These are phyloP conservation scores for Diglossa cyanea DNA, from an alignment of 2,797 vertebrate species.

Conservation along the genomic window DNA sequence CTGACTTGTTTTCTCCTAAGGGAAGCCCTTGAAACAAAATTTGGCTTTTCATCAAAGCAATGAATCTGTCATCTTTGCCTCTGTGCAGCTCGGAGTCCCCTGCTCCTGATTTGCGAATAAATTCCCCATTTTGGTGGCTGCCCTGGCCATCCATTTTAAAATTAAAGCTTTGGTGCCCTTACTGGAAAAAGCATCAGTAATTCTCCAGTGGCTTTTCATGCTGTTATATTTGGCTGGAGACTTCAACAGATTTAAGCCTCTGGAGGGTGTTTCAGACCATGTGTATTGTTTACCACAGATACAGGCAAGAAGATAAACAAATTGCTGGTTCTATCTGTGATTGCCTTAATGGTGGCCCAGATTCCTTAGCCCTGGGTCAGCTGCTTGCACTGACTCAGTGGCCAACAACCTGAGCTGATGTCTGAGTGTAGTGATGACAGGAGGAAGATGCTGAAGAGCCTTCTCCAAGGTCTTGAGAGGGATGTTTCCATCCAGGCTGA, in stretches of 20 bases:
- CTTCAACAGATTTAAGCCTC: conserved; percentile 22
- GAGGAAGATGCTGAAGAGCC: neutral
- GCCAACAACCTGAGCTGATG: neutral
- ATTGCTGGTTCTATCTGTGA: neutral
- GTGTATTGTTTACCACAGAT: neutral
- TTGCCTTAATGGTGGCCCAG: neutral
- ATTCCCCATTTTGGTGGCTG: conserved; percentile 31
- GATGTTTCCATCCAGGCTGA: neutral
- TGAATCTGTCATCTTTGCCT: conserved; percentile 46
- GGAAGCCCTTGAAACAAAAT: conserved; percentile 41
- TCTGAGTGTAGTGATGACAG: accelerated
- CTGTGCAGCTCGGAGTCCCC: neutral
- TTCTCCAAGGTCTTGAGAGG: neutral
- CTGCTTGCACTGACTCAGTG: neutral
- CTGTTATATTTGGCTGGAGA: neutral
- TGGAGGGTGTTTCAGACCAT: neutral
- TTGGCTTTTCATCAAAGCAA: conserved; percentile 52
- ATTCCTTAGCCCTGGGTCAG: neutral
- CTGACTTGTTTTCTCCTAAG: conserved; percentile 32
- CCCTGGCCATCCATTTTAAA: neutral
- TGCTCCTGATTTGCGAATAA: conserved; percentile 32
- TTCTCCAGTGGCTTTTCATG: neutral
- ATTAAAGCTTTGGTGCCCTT: conserved; percentile 31
- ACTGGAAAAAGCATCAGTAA: conserved; percentile 23
- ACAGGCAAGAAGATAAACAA: neutral